Conservation (phyloP, 2,888 invertebrate genomes). For the Meiosimyza decipiens region DNA sequence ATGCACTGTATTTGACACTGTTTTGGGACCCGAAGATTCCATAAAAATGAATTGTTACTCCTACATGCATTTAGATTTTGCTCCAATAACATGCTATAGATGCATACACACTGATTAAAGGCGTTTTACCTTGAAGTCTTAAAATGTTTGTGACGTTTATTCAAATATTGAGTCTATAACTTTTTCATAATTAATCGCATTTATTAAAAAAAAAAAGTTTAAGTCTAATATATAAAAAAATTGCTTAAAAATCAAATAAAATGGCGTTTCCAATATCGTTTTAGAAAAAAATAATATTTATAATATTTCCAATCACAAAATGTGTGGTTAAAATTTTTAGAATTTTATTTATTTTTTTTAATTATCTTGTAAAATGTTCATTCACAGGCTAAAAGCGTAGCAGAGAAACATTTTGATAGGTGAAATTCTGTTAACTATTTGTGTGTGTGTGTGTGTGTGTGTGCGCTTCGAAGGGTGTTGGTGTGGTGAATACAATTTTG, state of each 20-base stretch:
- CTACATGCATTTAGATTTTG: too few relatives aligned
- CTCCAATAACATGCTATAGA: too few relatives aligned
- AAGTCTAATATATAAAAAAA: slow-evolving; percentile 32
- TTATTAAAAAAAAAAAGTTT: too few relatives aligned
- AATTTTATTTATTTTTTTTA: not conserved
- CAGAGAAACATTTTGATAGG: slow-evolving; percentile 26
- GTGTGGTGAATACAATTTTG: slow-evolving; percentile 11
- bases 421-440: slow-evolving; percentile 16
- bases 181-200: not conserved
- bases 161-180: not conserved
- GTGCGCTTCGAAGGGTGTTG: slow-evolving; percentile 28
- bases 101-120: too few relatives aligned
- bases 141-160: too few relatives aligned
- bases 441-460: slow-evolving; percentile 32
- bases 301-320: slow-evolving; percentile 17
- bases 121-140: too few relatives aligned
- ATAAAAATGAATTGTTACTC: too few relatives aligned
- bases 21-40: too few relatives aligned
- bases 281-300: slow-evolving; percentile 5
- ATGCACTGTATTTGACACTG: too few relatives aligned
- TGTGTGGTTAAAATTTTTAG: slow-evolving; percentile 13
- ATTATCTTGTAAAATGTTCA: slow-evolving; percentile 23
- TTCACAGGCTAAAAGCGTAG: slow-evolving; percentile 38
- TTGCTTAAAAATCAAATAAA: slow-evolving; percentile 31
- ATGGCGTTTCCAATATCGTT: slow-evolving; percentile 22